phyloP scores from a whole-genome alignment of 2,113 vertebrate genomes.

The Psittacus erithacus region DNA sequence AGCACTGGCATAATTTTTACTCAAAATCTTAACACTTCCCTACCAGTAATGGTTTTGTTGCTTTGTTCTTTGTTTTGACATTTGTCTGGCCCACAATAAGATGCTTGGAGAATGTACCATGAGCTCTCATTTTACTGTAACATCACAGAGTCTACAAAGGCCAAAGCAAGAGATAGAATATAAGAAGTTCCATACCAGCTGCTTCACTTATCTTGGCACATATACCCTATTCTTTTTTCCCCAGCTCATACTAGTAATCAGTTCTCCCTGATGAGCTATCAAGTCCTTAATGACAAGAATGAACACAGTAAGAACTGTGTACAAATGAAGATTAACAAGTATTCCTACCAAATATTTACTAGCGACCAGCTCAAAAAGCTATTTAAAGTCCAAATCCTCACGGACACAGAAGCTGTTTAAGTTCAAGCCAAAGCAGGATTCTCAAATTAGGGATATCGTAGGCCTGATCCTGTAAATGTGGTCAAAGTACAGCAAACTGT shows the following conservation, averaged over 20 bases:
- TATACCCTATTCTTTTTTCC: background rate
- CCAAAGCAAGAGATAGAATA: background rate
- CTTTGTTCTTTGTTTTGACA: background rate
- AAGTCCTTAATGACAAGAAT: background rate
- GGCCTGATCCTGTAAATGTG: background rate
- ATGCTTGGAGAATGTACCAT: background rate
- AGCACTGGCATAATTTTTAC: background rate
- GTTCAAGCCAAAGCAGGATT: background rate
- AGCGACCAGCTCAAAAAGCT: background rate
- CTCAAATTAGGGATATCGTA: background rate
- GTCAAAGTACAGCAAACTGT: background rate
- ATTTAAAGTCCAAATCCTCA: background rate
- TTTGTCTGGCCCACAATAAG: background rate
- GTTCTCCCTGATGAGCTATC: background rate
- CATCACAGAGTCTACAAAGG: background rate
- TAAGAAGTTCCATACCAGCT: background rate
- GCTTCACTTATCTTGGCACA: background rate
- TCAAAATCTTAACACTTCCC: background rate
- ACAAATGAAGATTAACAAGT: background rate
- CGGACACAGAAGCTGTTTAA: background rate
- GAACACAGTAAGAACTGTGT: background rate
- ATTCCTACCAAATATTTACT: background rate
- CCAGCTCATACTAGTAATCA: background rate
- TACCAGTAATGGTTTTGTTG: background rate
- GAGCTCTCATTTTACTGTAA: constrained; percentile 7